Percentiles rank a stretch among this genome's conserved stretches.
Evolutionary conservation across 2,797 vertebrate genomes (phyloP).

Genomic region (Lemur catta): DNA sequence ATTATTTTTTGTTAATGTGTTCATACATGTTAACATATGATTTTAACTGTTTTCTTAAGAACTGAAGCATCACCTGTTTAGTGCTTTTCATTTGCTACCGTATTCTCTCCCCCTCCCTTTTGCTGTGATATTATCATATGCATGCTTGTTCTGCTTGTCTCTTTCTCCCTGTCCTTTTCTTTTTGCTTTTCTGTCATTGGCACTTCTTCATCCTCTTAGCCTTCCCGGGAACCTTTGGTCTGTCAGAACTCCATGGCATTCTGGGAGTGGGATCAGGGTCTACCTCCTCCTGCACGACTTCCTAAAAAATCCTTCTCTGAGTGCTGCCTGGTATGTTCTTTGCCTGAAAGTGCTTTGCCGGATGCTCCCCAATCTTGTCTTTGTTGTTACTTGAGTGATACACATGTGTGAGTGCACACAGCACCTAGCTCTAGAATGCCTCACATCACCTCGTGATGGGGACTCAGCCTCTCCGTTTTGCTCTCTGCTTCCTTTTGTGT

Average conservation of each 20-base stretch:
- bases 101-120: slow-evolving; percentile 55
- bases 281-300: slow-evolving; percentile 89
- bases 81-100: slow-evolving; percentile 53
- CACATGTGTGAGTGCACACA: neutral
- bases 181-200: slow-evolving; percentile 77
- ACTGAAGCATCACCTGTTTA: slow-evolving; percentile 35
- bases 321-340: slow-evolving; percentile 95
- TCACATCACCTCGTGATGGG: neutral
- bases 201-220: slow-evolving; percentile 86
- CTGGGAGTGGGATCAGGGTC: slow-evolving; percentile 95
- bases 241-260: slow-evolving; percentile 94
- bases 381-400: neutral
- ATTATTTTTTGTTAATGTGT: slow-evolving; percentile 62
- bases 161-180: slow-evolving; percentile 27
- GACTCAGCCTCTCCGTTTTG: neutral
- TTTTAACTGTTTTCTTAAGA: slow-evolving; percentile 38
- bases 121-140: slow-evolving; percentile 76
- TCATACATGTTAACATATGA: slow-evolving; percentile 22
- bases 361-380: neutral
- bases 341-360: neutral
- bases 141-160: slow-evolving; percentile 84
- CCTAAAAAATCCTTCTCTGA: slow-evolving; percentile 97
- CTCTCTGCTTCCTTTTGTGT: neutral
- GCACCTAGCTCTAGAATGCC: neutral
- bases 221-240: slow-evolving; percentile 89